Evolutionary conservation across 1,140 invertebrate species (phyloP).

Genomic region (Bombus haemorrhoidalis): DNA sequence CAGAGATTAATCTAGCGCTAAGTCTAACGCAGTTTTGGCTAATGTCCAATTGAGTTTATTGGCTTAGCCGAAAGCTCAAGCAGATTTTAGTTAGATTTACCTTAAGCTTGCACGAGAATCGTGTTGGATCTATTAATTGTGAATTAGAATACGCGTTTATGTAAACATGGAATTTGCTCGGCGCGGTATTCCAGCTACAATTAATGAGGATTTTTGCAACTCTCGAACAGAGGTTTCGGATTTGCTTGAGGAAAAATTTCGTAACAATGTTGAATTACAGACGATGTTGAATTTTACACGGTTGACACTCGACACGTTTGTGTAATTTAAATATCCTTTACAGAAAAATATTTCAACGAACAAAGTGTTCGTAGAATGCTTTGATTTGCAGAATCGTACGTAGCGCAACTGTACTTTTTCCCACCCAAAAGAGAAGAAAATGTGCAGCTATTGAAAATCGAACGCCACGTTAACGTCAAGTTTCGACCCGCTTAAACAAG

Average conservation of each 20-base stretch:
- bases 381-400: neutral
- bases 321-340: neutral
- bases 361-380: neutral
- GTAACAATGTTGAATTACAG: neutral
- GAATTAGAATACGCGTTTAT: constrained; percentile 3
- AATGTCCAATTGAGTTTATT: constrained; percentile 49
- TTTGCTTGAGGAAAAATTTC: neutral
- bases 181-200: too few relatives aligned
- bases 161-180: constrained; percentile 1
- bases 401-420: neutral
- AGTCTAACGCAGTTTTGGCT: constrained; percentile 2
- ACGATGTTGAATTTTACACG: too few relatives aligned
- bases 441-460: neutral
- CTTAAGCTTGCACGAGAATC: constrained; percentile 24
- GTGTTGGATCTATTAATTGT: constrained; percentile 34
- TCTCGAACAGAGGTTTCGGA: too few relatives aligned
- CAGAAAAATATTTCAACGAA: neutral
- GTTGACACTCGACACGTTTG: neutral
- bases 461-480: neutral
- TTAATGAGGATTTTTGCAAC: neutral
- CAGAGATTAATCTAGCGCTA: constrained; percentile 12
- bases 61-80: constrained; percentile 19
- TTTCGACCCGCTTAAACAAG: neutral
- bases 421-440: neutral
- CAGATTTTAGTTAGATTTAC: constrained; percentile 32